Percentiles rank a stretch among this genome's conserved stretches.
Conservation (phyloP, 2,797 vertebrate species). For the Enteromius treurensis region DNA sequence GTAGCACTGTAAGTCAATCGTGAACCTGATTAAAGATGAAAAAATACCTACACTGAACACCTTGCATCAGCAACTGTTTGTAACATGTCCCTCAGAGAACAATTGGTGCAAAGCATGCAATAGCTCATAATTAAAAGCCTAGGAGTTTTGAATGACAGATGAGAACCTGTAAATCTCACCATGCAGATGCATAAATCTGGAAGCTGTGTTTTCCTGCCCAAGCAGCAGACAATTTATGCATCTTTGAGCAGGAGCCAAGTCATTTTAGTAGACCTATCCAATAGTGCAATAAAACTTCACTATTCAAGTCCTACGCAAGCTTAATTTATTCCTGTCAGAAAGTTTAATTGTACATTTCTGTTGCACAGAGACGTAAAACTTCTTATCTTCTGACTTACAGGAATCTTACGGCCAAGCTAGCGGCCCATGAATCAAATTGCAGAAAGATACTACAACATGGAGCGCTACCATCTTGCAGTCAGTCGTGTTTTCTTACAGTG, state of each 20-base stretch:
- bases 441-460: conserved; percentile 1
- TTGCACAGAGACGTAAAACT: conserved; percentile 51
- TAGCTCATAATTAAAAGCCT: conserved; percentile 53
- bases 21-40: not conserved
- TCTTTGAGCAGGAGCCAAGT: conserved; percentile 63
- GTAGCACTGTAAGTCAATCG: not conserved
- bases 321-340: conserved; percentile 55
- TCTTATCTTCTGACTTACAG: conserved; percentile 34
- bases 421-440: conserved; percentile 20
- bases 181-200: conserved; percentile 70
- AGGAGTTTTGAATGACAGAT: conserved; percentile 35
- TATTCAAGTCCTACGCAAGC: conserved; percentile 51
- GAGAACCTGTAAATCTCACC: conserved; percentile 52
- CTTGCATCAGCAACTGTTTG: conserved; percentile 16
- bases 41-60: not conserved
- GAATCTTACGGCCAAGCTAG: conserved; percentile 38
- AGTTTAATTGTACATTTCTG: conserved; percentile 51
- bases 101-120: conserved; percentile 22
- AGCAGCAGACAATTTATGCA: conserved; percentile 73
- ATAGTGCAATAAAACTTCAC: conserved; percentile 57
- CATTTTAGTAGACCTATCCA: conserved; percentile 59
- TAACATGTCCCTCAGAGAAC: conserved; percentile 15
- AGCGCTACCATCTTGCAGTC: not conserved
- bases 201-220: conserved; percentile 66
- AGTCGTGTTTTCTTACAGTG: conserved; percentile 24